Conservation (phyloP, 2,113 vertebrate genomes). For the Pardalotus punctatus region DNA sequence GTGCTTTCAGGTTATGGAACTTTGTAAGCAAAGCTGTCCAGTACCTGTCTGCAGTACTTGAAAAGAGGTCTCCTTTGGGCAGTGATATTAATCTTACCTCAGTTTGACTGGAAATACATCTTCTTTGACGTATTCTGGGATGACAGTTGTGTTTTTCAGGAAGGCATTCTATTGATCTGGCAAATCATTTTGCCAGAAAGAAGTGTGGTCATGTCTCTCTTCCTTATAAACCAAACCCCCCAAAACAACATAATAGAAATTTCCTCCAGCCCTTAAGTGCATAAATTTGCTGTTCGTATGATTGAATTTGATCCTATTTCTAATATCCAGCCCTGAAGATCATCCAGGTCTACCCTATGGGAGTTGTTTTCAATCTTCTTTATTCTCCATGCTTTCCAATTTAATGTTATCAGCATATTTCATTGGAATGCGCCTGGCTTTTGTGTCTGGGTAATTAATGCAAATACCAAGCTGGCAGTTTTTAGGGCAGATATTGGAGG, state of each 20-base stretch:
- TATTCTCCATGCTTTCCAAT: not conserved
- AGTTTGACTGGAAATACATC: slow-evolving; percentile 8
- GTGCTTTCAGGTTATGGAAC: not conserved
- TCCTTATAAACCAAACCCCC: not conserved
- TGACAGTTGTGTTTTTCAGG: slow-evolving; percentile 20
- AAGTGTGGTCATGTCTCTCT: not conserved
- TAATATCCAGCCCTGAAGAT: not conserved
- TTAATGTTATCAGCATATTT: not conserved
- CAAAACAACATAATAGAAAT: not conserved
- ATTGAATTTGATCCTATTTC: not conserved
- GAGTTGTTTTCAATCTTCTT: not conserved
- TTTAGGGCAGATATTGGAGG: not conserved
- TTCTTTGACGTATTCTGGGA: not conserved
- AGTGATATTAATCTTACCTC: slow-evolving; percentile 12
- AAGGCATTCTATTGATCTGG: slow-evolving; percentile 30
- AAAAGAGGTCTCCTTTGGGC: not conserved
- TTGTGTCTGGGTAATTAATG: not conserved
- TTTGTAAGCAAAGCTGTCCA: not conserved
- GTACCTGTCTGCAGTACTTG: not conserved
- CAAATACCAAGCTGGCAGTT: not conserved
- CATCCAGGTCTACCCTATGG: not conserved
- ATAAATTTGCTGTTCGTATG: not conserved
- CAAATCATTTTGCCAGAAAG: slow-evolving; percentile 22
- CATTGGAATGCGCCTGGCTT: not conserved
- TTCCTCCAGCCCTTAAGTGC: slow-evolving; percentile 28